These are phyloP conservation scores for Mobula hypostoma DNA, from an alignment of 2,113 vertebrate species.

Conservation along the genomic window DNA sequence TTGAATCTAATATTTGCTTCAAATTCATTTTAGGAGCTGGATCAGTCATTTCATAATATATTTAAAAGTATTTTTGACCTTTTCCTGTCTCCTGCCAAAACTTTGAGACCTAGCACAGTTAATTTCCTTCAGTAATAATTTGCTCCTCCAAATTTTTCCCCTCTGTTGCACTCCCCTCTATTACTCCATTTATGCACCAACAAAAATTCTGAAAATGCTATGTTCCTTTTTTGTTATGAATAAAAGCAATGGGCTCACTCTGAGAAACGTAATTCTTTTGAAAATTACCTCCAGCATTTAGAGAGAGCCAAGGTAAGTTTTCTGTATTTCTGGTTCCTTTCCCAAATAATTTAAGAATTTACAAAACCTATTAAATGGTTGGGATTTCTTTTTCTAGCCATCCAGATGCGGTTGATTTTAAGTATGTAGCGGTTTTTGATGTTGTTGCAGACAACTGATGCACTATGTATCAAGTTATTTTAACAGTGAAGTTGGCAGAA, in stretches of 20 bases:
- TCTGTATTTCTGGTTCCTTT: neutral
- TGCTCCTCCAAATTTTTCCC: too few species aligned
- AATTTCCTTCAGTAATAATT: neutral
- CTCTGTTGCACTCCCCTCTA: neutral
- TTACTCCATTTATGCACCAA: neutral
- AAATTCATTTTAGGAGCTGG: slow-evolving; percentile 11
- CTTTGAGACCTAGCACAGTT: neutral
- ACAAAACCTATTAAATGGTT: neutral
- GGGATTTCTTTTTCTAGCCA: slow-evolving; percentile 6
- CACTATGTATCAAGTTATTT: neutral
- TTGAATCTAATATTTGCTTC: neutral
- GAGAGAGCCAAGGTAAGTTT: neutral
- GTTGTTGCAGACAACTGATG: slow-evolving; percentile 9
- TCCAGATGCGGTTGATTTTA: neutral
- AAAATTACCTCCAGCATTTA: neutral
- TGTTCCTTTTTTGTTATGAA: neutral
- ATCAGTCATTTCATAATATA: neutral
- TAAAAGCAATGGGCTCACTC: neutral
- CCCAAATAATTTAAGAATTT: neutral
- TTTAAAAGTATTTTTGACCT: neutral
- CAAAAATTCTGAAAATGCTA: neutral
- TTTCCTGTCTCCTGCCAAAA: neutral
- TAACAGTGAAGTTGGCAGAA: neutral
- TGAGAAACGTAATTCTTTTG: neutral
- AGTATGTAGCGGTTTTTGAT: neutral